These are phyloP conservation scores for Bombus pyrosoma DNA, from an alignment of 1,140 invertebrate genomes.

Conservation along the genomic window DNA sequence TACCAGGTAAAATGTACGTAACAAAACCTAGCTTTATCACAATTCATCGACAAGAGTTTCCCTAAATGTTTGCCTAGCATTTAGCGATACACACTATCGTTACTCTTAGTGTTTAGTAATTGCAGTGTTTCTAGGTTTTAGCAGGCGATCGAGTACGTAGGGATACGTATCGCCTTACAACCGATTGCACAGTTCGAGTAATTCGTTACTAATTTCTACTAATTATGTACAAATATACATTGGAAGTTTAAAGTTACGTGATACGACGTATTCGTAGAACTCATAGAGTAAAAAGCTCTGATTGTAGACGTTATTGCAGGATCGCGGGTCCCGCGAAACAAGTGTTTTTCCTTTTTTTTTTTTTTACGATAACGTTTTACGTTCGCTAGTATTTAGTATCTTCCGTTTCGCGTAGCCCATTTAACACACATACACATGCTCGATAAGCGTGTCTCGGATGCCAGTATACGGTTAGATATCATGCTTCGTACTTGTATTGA, in stretches of 20 bases:
- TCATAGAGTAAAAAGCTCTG: conserved; percentile 68
- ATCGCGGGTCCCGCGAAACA: conserved; percentile 47
- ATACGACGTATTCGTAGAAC: conserved; percentile 52
- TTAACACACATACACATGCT: neutral
- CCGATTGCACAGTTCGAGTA: conserved; percentile 30
- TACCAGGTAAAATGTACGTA: conserved; percentile 4
- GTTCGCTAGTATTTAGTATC: neutral
- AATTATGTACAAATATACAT: conserved; percentile 78
- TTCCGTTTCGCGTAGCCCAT: conserved; percentile 16
- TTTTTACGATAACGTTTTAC: conserved; percentile 1
- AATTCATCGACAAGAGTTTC: conserved; percentile 39
- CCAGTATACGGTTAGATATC: conserved; percentile 44
- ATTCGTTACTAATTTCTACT: conserved; percentile 38
- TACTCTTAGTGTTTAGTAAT: conserved; percentile 31
- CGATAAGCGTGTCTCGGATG: conserved; percentile 22
- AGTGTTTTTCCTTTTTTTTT: too few species aligned
- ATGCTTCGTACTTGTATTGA: conserved; percentile 66
- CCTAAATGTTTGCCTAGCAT: conserved; percentile 25
- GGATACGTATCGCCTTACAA: neutral
- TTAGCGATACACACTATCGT: conserved; percentile 26
- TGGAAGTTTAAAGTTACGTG: conserved; percentile 56
- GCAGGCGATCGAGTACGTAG: neutral
- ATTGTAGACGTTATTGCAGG: conserved; percentile 75
- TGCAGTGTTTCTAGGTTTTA: conserved; percentile 30
- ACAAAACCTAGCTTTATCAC: conserved; percentile 38